phyloP scores from a whole-genome alignment of 2,797 vertebrate genomes.

The Ctenochaetus hawaiiensis region DNA sequence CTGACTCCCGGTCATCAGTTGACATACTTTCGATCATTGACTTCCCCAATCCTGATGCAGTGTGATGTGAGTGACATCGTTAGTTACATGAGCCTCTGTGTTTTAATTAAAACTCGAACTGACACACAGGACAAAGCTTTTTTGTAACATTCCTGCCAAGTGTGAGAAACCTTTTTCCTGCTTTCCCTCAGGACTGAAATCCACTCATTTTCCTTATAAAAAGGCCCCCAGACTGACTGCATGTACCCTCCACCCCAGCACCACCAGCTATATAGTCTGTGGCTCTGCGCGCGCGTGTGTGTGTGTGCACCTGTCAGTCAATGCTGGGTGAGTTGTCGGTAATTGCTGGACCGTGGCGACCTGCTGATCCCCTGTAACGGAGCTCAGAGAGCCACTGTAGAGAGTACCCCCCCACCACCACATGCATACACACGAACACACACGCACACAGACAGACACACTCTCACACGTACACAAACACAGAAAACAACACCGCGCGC shows the following conservation, averaged over 20 bases:
- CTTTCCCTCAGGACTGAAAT: constrained; percentile 30
- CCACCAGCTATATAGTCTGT: constrained; percentile 1
- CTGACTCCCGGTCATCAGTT: constrained; percentile 33
- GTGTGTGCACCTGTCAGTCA: constrained; percentile 69
- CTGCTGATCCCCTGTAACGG: constrained; percentile 73
- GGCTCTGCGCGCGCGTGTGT: constrained; percentile 12
- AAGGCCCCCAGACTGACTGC: constrained; percentile 26
- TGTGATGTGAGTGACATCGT: constrained; percentile 16
- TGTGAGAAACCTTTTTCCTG: constrained; percentile 19
- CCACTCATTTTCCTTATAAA: constrained; percentile 42
- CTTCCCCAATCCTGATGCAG: constrained; percentile 5
- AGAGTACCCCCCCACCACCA: constrained; percentile 3
- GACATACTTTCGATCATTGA: constrained; percentile 3
- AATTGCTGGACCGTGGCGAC: constrained; percentile 74
- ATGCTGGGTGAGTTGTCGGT: constrained; percentile 65
- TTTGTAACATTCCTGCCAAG: constrained; percentile 18
- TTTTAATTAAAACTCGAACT: constrained; percentile 41
- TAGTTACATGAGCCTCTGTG: constrained; percentile 10
- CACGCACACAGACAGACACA: not conserved
- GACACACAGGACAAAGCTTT: constrained; percentile 2
- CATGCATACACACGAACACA: not conserved
- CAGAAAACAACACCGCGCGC: constrained; percentile 32
- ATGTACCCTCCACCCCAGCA: constrained; percentile 29
- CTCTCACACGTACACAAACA: not conserved
- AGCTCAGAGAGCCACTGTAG: constrained; percentile 64